Evolutionary conservation across 2,888 invertebrate species (phyloP).

Genomic region (Labia minor): DNA sequence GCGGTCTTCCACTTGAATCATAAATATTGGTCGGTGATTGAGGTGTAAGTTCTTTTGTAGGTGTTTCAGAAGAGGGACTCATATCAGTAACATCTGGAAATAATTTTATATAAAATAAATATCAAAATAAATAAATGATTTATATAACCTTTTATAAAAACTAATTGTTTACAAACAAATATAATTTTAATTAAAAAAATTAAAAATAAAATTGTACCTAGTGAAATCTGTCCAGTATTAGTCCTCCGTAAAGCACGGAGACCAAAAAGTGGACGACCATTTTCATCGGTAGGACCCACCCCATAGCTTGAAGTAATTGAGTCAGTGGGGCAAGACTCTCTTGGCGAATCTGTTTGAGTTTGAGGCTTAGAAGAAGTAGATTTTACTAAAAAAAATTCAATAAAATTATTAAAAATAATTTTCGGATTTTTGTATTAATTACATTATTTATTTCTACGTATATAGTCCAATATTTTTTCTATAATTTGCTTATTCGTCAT

Average conservation of each 20-base stretch:
- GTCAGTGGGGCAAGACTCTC: constrained; percentile 41
- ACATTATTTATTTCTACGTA: not conserved
- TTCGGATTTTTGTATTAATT: no score
- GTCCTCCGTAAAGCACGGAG: constrained; percentile 55
- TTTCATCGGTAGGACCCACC: constrained; percentile 69
- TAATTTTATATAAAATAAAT: not conserved
- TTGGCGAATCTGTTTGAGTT: constrained; percentile 20
- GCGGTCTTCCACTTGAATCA: constrained; percentile 34
- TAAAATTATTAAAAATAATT: no score
- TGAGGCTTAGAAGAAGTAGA: constrained; percentile 23
- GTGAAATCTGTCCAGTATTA: constrained; percentile 46
- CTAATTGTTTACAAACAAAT: no score
- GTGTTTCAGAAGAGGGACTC: not conserved
- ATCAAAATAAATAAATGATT: no score
- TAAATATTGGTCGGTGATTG: constrained; percentile 22
- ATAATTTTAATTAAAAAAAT: no score
- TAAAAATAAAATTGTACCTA: no score
- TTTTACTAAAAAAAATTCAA: constrained; percentile 21
- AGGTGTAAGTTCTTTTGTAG: constrained; percentile 14
- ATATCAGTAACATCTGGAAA: constrained; percentile 21
- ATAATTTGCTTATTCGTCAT: no score
- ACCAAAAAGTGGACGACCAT: constrained; percentile 68
- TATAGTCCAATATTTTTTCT: not conserved
- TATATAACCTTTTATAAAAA: no score
- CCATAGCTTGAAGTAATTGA: constrained; percentile 71